Evolutionary conservation across 2,113 vertebrate species (phyloP), one percentile per base, ranked within the genome.

Genomic region (Oenanthe oenanthe): DNA sequence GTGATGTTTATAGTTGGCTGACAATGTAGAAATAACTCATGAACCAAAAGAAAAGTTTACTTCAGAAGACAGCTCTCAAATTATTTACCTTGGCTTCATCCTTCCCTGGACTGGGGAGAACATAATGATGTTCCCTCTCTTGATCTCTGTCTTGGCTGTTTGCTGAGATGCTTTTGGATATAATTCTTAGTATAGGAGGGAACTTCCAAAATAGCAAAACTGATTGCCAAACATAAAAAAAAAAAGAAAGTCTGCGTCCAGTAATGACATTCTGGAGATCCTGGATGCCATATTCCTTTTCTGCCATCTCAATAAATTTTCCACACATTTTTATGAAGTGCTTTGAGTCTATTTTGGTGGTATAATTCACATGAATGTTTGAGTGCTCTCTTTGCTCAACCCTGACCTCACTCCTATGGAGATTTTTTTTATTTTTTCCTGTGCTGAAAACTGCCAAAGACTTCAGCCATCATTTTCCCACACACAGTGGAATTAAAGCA

Each of bases 31-130:
- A 93, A 84, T 92, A 96, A 92, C 65, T 76, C 56, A 65, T 28
- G 70, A 91, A 92, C 51, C 76, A 73, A 76, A 91, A 92, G 57
- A 95, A 78, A 42, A 93, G 74, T 95, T 95, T 85, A 83, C 54
- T 85, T 95, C 47, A 0, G 87, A 95, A 88, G 84, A 79, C 2
- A 0, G 42, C 29, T 70, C 71, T 84, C 45, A 57, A 83, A 57
- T 85, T 89, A 93, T 96, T 97, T 96, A 73, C 89, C 48, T 97
- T 97, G 94, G 96, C 93, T 94, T 93, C 34, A 3, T 82, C 53
- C 7, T 94, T 57, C 50, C 42, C 57, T 88, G 63, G 85, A 53
- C 0, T 91, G 67, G 25, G 74, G 48, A 93, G 58, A 95, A 56
- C 70, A 43, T 62, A 93, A 77, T 61, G 62, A 53, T 75, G 62